Conservation (phyloP, 1,140 invertebrate species). For the Drosophila nebulosa region DNA sequence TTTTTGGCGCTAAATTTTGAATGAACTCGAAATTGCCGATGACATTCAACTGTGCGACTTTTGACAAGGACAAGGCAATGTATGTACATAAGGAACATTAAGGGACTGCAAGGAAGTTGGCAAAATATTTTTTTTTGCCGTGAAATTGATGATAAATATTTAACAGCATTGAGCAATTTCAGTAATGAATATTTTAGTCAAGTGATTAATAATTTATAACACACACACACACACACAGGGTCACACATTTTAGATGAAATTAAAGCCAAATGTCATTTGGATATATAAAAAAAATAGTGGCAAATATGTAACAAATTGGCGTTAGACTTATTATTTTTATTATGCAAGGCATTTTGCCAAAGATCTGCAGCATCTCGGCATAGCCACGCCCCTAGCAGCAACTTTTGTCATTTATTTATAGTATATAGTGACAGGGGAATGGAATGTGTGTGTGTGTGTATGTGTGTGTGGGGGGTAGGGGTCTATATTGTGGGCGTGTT, state of each 20-base stretch:
- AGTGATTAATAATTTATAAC: slow-evolving; percentile 20
- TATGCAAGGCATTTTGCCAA: not conserved
- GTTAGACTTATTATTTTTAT: not conserved
- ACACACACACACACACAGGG: too few relatives aligned
- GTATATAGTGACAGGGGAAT: too few relatives aligned
- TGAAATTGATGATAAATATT: slow-evolving; percentile 58
- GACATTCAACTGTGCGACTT: slow-evolving; percentile 58
- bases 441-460: slow-evolving; percentile 48
- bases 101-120: slow-evolving; percentile 15
- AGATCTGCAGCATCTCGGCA: slow-evolving; percentile 4
- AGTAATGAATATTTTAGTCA: slow-evolving; percentile 66
- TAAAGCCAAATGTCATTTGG: not conserved
- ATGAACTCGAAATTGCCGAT: slow-evolving; percentile 70
- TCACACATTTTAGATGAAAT: not conserved
- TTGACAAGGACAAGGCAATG: slow-evolving; percentile 10
- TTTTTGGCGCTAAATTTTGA: slow-evolving; percentile 59
- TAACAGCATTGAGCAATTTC: slow-evolving; percentile 63
- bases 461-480: slow-evolving; percentile 1
- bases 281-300: not conserved
- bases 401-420: slow-evolving; percentile 67
- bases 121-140: slow-evolving; percentile 45
- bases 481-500: slow-evolving; percentile 17
- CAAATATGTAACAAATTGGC: not conserved
- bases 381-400: slow-evolving; percentile 6
- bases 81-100: slow-evolving; percentile 8